Percentiles rank a stretch among this genome's conserved stretches.
phyloP scores from a whole-genome alignment of 2,113 vertebrate genomes.

The Microtus oregoni region DNA sequence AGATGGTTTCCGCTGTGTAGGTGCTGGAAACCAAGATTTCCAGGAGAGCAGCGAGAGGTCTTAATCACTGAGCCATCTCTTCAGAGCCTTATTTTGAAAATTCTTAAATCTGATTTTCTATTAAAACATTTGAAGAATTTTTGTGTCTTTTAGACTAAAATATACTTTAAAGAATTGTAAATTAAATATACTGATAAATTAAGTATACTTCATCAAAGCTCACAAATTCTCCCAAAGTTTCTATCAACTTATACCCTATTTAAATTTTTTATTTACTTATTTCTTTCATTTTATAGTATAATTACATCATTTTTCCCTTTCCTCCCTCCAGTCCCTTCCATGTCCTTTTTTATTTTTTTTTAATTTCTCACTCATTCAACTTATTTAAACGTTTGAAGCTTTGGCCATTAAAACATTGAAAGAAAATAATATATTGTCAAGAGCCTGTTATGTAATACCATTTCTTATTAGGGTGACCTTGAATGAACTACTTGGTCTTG shows the following conservation, averaged over 20 bases:
- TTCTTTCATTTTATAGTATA: neutral
- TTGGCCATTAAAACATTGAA: neutral
- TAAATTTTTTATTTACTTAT: neutral
- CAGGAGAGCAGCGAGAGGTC: neutral
- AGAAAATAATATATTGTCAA: neutral
- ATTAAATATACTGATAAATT: neutral
- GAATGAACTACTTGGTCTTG: neutral
- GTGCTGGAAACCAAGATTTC: neutral
- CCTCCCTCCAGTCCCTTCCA: neutral
- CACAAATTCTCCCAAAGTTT: neutral
- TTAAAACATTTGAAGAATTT: neutral
- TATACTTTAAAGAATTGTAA: neutral
- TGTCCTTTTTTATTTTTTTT: neutral
- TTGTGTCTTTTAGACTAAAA: conserved; percentile 1
- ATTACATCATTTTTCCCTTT: neutral
- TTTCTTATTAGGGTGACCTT: neutral
- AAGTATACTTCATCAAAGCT: neutral
- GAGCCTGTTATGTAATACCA: neutral
- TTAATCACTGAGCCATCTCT: neutral
- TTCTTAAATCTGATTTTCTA: neutral
- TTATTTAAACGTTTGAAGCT: neutral
- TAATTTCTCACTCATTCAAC: neutral
- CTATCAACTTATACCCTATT: neutral
- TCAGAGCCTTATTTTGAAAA: neutral
- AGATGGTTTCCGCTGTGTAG: neutral